These are phyloP conservation scores for Gallinago undulata DNA, from an alignment of 2,113 vertebrate genomes.

Conservation along the genomic window DNA sequence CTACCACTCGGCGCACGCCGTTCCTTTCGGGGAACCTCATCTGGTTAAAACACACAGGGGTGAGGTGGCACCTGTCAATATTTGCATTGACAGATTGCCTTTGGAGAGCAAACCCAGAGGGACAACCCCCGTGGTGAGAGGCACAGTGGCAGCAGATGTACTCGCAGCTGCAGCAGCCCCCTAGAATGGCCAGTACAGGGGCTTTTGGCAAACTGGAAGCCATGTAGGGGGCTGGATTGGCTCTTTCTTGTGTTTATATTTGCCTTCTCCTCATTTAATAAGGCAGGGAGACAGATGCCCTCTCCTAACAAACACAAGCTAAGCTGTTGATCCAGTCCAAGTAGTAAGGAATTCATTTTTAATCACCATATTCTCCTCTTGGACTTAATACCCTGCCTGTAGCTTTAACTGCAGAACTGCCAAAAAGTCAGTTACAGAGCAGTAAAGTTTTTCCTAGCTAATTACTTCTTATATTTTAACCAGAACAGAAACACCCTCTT, in stretches of 20 bases:
- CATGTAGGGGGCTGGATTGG: not conserved
- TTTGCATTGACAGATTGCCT: not conserved
- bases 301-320: not conserved
- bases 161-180: constrained; percentile 18
- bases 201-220: not conserved
- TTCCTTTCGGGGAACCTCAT: not conserved
- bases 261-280: not conserved
- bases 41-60: not conserved
- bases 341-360: not conserved
- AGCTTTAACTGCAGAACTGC: not conserved
- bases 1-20: fast-evolving
- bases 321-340: not conserved
- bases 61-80: not conserved
- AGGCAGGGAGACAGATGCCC: constrained; percentile 26
- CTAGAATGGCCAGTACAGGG: not conserved
- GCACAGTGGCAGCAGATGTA: constrained; percentile 19
- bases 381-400: not conserved
- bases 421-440: not conserved
- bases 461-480: not conserved
- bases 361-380: not conserved
- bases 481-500: not conserved
- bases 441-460: not conserved
- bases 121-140: not conserved
- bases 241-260: constrained; percentile 19
- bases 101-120: not conserved